phyloP scores from a whole-genome alignment of 2,797 vertebrate genomes.

The Morelia viridis region DNA sequence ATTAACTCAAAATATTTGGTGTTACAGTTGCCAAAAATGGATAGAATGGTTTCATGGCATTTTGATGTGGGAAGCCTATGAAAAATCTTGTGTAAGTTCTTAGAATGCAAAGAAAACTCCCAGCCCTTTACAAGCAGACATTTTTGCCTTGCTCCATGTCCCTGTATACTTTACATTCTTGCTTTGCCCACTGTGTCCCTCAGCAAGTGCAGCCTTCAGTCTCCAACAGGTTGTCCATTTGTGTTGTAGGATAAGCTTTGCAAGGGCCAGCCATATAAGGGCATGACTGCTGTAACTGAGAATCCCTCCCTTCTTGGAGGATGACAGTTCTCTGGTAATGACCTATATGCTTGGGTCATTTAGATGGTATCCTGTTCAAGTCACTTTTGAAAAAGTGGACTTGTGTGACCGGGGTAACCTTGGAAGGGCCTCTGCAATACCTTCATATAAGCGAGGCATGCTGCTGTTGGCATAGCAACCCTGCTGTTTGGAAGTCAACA shows the following conservation, averaged over 20 bases:
- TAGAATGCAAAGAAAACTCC: not conserved
- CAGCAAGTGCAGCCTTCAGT: not conserved
- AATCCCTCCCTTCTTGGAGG: not conserved
- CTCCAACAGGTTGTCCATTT: not conserved
- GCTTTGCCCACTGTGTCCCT: not conserved
- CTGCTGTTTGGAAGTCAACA: constrained; percentile 52
- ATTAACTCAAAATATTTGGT: not conserved
- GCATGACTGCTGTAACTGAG: not conserved
- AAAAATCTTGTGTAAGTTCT: not conserved
- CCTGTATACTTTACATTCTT: not conserved
- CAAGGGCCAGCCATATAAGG: not conserved
- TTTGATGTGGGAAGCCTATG: not conserved
- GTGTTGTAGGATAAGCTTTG: not conserved
- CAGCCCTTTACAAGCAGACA: not conserved
- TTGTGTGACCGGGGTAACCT: not conserved
- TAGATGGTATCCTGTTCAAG: not conserved
- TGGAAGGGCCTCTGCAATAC: constrained; percentile 7
- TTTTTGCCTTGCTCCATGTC: not conserved
- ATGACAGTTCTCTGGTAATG: not conserved
- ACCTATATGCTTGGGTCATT: not conserved
- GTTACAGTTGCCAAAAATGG: not conserved
- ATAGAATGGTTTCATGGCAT: not conserved
- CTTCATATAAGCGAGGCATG: constrained; percentile 51
- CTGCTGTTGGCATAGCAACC: constrained; percentile 57
- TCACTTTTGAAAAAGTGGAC: not conserved